These are phyloP conservation scores for Eueides isabella DNA, from an alignment of 1,140 invertebrate genomes.

Conservation along the genomic window DNA sequence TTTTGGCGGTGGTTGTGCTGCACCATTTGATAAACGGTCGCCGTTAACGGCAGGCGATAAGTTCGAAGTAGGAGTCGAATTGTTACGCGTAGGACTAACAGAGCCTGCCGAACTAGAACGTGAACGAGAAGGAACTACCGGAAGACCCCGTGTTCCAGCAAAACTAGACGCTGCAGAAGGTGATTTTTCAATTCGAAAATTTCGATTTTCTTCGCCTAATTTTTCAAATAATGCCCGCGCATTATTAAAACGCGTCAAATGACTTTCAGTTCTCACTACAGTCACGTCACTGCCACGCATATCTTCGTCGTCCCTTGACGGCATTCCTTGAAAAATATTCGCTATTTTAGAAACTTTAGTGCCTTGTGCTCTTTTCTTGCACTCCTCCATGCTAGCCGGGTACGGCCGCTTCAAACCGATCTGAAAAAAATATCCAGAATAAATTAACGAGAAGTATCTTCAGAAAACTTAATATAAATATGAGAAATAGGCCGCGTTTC, in stretches of 20 bases:
- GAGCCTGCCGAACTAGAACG: slow-evolving; percentile 85
- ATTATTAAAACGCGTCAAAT: slow-evolving; percentile 95
- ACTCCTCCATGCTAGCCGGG: slow-evolving; percentile 85
- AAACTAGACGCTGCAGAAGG: slow-evolving; percentile 77
- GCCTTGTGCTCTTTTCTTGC: slow-evolving; percentile 87
- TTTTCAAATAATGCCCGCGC: slow-evolving; percentile 96
- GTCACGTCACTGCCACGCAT: slow-evolving; percentile 84
- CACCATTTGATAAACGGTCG: slow-evolving; percentile 77
- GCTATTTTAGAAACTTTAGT: slow-evolving; percentile 95
- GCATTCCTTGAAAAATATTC: slow-evolving; percentile 91
- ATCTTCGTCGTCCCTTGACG: slow-evolving; percentile 77
- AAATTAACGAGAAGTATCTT: slow-evolving; percentile 47
- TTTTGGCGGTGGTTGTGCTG: slow-evolving; percentile 69
- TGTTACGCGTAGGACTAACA: slow-evolving; percentile 81
- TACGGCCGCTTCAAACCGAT: slow-evolving; percentile 76
- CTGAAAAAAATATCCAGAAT: slow-evolving; percentile 67
- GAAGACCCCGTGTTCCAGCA: slow-evolving; percentile 70
- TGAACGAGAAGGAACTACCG: slow-evolving; percentile 72
- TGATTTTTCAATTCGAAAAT: slow-evolving; percentile 80
- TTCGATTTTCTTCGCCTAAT: slow-evolving; percentile 89
- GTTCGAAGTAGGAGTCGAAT: slow-evolving; percentile 71
- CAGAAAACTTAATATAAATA: slow-evolving; percentile 56
- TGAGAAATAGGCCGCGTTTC: slow-evolving; percentile 60
- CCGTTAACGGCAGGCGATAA: slow-evolving; percentile 73
- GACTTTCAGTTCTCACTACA: slow-evolving; percentile 93